Percentiles rank a stretch among this genome's conserved stretches.
These are phyloP conservation scores for Acrocephalus scirpaceus DNA, from an alignment of 2,797 vertebrate genomes.

Conservation along the genomic window DNA sequence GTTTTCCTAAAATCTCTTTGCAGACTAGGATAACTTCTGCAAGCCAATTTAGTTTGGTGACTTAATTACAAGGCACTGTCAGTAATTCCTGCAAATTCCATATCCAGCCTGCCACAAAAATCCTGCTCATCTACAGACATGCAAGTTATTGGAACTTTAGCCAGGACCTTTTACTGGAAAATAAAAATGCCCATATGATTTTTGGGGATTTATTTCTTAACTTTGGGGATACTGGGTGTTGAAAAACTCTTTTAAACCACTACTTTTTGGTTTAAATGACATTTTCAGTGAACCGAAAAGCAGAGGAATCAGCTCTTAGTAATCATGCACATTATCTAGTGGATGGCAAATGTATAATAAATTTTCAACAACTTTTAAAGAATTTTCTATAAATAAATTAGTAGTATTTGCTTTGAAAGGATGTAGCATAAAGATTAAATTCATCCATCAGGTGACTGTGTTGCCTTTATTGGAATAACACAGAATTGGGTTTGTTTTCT, in stretches of 20 bases:
- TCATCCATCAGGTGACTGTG: background rate
- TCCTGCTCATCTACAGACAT: background rate
- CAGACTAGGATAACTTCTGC: background rate
- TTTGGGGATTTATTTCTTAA: background rate
- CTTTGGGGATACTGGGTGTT: background rate
- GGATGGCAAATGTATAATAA: background rate
- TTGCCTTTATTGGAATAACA: background rate
- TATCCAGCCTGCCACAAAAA: background rate
- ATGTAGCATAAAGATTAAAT: background rate
- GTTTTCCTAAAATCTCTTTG: background rate
- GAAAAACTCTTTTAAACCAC: background rate
- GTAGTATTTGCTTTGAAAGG: background rate
- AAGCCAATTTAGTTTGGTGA: background rate
- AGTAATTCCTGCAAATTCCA: background rate
- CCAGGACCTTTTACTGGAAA: background rate
- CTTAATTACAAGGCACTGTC: background rate
- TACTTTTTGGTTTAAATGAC: background rate
- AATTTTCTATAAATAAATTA: background rate
- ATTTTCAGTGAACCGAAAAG: background rate
- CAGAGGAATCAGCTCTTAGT: background rate
- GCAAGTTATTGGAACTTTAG: background rate
- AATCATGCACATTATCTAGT: background rate
- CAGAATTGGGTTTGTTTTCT: background rate
- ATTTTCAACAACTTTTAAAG: constrained; percentile 19
- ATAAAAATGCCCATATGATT: background rate